These are phyloP conservation scores for Subacronicta megacephala DNA, from an alignment of 2,888 invertebrate genomes.

Conservation along the genomic window DNA sequence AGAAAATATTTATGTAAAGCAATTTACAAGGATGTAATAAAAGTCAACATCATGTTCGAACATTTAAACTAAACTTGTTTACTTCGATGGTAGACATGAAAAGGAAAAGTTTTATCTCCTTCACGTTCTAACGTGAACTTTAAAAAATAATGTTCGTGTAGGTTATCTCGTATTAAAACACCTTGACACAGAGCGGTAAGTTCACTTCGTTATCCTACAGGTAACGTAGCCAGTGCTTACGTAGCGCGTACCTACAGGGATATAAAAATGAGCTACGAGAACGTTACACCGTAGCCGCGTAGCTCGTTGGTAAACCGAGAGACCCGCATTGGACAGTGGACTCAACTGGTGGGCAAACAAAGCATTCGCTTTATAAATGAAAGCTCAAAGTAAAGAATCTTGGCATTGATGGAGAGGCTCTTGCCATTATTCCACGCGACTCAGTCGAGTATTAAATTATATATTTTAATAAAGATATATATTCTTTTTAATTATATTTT, in stretches of 20 bases:
- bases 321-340: conserved; percentile 34
- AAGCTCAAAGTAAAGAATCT: conserved; percentile 56
- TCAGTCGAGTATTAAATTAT: conserved; percentile 12
- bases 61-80: conserved; percentile 24
- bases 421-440: conserved; percentile 38
- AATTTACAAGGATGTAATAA: conserved; percentile 6
- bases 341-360: conserved; percentile 58
- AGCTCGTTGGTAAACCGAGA: conserved; percentile 42
- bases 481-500: not conserved
- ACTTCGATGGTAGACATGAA: conserved; percentile 12
- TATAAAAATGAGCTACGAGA: conserved; percentile 25
- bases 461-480: not conserved
- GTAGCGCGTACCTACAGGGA: conserved; percentile 4
- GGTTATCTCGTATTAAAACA: conserved; percentile 29
- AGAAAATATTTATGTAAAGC: not conserved
- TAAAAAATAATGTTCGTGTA: conserved; percentile 26
- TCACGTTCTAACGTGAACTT: conserved; percentile 23
- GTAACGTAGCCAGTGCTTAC: conserved; percentile 4
- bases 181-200: conserved; percentile 19
- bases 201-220: conserved; percentile 25
- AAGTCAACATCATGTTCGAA: conserved; percentile 13
- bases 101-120: conserved; percentile 9
- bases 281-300: conserved; percentile 53
- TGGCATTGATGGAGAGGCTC: conserved; percentile 51
- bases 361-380: conserved; percentile 64